Conservation (phyloP, 2,113 vertebrate genomes). For the Pseudorasbora parva region DNA sequence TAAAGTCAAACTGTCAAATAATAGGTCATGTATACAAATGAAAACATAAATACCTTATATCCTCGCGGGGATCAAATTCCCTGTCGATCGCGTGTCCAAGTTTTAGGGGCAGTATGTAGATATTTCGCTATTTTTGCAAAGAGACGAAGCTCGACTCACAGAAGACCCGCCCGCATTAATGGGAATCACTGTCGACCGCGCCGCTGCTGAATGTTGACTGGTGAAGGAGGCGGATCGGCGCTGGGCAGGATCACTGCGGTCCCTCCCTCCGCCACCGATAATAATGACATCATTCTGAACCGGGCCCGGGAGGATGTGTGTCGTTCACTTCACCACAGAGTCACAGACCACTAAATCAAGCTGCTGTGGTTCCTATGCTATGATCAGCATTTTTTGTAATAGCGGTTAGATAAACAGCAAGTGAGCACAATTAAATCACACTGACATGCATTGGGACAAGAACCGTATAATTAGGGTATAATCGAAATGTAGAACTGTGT, state of each 20-base stretch:
- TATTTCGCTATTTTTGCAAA: slow-evolving; percentile 57
- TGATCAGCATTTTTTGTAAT: background rate
- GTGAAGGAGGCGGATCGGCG: slow-evolving; percentile 57
- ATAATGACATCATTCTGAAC: slow-evolving; percentile 62
- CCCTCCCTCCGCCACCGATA: slow-evolving; percentile 55
- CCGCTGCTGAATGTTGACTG: slow-evolving; percentile 42
- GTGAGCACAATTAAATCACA: background rate
- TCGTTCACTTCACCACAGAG: background rate
- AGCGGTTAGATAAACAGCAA: no score
- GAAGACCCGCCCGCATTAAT: slow-evolving; percentile 66
- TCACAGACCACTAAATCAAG: background rate
- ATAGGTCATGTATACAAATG: background rate
- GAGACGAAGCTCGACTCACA: slow-evolving; percentile 64
- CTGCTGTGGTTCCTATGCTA: background rate
- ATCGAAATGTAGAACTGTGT: background rate
- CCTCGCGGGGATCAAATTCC: background rate
- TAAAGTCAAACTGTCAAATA: background rate
- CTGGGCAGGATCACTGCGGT: slow-evolving; percentile 55
- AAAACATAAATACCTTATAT: slow-evolving; percentile 40
- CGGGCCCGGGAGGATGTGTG: background rate
- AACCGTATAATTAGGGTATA: background rate
- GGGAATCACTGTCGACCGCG: slow-evolving; percentile 29
- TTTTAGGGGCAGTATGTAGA: background rate
- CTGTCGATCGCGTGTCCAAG: background rate
- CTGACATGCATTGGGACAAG: background rate